These are phyloP conservation scores for Silurus lanzhouensis DNA, from an alignment of 2,797 vertebrate species.

Conservation along the genomic window DNA sequence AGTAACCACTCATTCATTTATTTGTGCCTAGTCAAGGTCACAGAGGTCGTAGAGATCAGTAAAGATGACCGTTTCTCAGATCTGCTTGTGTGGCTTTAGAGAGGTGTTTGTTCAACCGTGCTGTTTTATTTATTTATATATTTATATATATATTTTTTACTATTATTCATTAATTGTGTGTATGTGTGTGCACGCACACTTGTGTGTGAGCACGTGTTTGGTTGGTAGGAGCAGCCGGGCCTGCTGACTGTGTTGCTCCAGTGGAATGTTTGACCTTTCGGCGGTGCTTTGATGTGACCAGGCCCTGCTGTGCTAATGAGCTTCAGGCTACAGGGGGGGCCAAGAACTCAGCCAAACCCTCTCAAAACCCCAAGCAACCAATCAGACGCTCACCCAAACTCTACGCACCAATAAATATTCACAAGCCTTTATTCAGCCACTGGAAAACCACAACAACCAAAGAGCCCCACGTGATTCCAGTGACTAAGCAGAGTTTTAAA, in stretches of 20 bases:
- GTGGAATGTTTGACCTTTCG: slow-evolving; percentile 90
- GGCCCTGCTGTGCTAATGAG: slow-evolving; percentile 83
- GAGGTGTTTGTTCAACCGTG: slow-evolving; percentile 38
- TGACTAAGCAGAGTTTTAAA: slow-evolving; percentile 16
- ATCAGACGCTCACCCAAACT: slow-evolving; percentile 12
- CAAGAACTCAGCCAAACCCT: slow-evolving; percentile 65
- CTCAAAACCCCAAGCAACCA: slow-evolving; percentile 45
- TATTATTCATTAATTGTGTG: slow-evolving; percentile 42
- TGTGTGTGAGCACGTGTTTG: slow-evolving; percentile 25
- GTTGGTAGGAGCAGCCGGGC: slow-evolving; percentile 58
- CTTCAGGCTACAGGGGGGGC: slow-evolving; percentile 68
- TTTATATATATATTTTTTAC: no score
- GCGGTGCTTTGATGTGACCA: slow-evolving; percentile 87
- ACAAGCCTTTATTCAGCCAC: slow-evolving; percentile 19
- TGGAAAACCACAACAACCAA: slow-evolving; percentile 22
- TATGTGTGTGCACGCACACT: slow-evolving; percentile 26
- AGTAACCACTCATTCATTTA: slow-evolving; percentile 49
- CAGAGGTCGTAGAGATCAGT: slow-evolving; percentile 33
- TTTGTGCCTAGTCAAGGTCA: slow-evolving; percentile 21
- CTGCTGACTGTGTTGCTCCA: slow-evolving; percentile 77
- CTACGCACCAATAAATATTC: slow-evolving; percentile 21
- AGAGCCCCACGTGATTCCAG: not conserved
- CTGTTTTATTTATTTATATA: not conserved
- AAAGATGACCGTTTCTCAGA: slow-evolving; percentile 27
- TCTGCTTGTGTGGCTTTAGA: slow-evolving; percentile 30